Base-by-base conservation (phyloP, 2,888 invertebrate species). In the Trissolcus japonicus region DNA sequence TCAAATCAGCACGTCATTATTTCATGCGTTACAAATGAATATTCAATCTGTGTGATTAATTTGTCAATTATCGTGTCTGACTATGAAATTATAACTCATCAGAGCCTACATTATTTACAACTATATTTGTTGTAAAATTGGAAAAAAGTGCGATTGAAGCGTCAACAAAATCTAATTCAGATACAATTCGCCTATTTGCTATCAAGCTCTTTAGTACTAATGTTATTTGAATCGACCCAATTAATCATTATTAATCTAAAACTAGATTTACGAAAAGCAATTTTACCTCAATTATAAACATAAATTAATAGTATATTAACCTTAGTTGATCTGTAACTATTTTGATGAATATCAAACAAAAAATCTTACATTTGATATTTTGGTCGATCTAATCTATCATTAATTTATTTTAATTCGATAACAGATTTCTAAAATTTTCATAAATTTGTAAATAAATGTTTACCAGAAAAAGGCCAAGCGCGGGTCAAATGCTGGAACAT, bases 401-500 rank as follows among this genome's bases (percentile, higher is more conserved):
- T 29, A 14, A 25, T 35, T 62, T 54, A 35, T 35, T 9, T 35
- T 9, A 11, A 9, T 11, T 11, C 35, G 6, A 11, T 35, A 35
- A 35, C 2, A 35, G 1, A 1, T 11, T 35, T 35, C 9, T 35
- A 9, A 35, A 1, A 17, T 40, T 13, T 13, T 40, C 13, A 53
- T 51, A 25, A 46, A 56, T 50, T 53, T 67, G 59, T 76, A 50
- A 69, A 65, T 65, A 66, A 43, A 66, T 29, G 55, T 66, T 4
- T 21, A 68, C 76, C 91, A 96, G 96, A 84, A 91, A 92, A 78
- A 92, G 97, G 84, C 91, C 96, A 84, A 91, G 93, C 25, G 94
- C 95, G 0, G 90, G 90, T 25, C 92, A 94, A 73, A 93, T 95
- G 16, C 88, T 96, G 84, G 92, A 92, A 16, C 96, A 97, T 88